Conservation (phyloP, 2,797 vertebrate genomes). For the Heterohyrax brucei region DNA sequence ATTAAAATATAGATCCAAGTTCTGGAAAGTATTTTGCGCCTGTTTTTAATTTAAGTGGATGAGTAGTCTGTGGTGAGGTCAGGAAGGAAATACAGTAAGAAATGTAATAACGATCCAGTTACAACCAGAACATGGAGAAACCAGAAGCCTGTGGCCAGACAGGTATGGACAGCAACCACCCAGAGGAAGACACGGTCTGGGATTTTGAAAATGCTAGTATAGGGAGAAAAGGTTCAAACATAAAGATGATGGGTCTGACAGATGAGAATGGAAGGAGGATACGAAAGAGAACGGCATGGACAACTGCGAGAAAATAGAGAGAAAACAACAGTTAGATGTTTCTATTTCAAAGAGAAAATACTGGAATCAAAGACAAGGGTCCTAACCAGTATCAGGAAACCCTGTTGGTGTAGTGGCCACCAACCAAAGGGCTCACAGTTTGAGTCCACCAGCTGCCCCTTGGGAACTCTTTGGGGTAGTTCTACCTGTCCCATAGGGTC, state of each 20-base stretch:
- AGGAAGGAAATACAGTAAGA: not conserved
- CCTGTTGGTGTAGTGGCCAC: no score
- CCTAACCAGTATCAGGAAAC: not conserved
- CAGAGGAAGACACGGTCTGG: not conserved
- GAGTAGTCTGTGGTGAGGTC: not conserved
- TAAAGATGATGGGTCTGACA: not conserved
- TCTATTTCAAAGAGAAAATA: slow-evolving; percentile 17
- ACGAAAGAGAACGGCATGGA: not conserved
- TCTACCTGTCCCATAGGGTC: no score
- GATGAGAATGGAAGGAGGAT: not conserved
- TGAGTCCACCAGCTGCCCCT: no score
- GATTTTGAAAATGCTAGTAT: not conserved
- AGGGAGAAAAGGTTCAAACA: not conserved
- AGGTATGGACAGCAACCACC: not conserved
- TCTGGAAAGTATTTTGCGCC: not conserved
- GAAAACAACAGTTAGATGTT: not conserved
- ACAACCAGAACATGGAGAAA: not conserved
- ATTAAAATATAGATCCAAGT: not conserved
- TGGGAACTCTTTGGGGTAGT: no score
- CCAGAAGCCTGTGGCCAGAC: not conserved
- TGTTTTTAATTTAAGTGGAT: not conserved
- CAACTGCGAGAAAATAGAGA: not conserved
- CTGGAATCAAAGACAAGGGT: not conserved
- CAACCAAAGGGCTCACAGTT: no score
- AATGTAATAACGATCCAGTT: not conserved